Conservation (phyloP, 2,797 vertebrate genomes). For the Coregonus sp. region DNA sequence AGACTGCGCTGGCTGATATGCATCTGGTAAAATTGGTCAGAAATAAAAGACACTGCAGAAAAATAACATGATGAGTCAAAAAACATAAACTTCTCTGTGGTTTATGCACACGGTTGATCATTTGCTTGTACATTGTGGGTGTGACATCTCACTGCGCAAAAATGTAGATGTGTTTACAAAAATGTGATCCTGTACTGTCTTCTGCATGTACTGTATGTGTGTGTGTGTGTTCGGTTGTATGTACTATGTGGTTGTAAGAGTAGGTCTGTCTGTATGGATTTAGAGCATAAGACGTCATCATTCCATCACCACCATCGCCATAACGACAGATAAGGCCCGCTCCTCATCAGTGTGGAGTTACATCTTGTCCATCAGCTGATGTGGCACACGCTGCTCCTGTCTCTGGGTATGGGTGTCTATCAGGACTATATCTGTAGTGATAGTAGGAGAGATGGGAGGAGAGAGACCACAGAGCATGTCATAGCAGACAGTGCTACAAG, state of each 20-base stretch:
- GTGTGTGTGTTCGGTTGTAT: neutral
- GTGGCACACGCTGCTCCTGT: constrained; percentile 54
- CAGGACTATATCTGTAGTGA: constrained; percentile 63
- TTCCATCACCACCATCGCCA: constrained; percentile 64
- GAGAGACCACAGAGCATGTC: constrained; percentile 41
- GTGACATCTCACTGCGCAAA: constrained; percentile 3
- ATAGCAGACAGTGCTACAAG: constrained; percentile 19
- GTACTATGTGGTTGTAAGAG: neutral
- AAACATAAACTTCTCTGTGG: constrained; percentile 64
- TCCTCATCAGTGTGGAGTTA: constrained; percentile 62
- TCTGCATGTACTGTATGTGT: neutral
- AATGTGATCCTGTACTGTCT: neutral
- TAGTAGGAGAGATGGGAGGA: constrained; percentile 48
- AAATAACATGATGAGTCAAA: constrained; percentile 72
- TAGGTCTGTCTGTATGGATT: constrained; percentile 4
- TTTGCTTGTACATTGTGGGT: constrained; percentile 38
- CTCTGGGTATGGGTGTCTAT: constrained; percentile 62
- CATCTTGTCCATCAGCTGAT: constrained; percentile 60
- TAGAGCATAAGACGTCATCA: constrained; percentile 58
- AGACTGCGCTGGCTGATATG: constrained; percentile 81
- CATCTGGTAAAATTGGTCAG: constrained; percentile 82
- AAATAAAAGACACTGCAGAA: constrained; percentile 78
- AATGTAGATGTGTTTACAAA: constrained; percentile 27
- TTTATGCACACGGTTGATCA: constrained; percentile 61
- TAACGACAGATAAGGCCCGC: constrained; percentile 70